Evolutionary conservation across 2,888 invertebrate genomes (phyloP).

Genomic region (Augochlorella aurata): DNA sequence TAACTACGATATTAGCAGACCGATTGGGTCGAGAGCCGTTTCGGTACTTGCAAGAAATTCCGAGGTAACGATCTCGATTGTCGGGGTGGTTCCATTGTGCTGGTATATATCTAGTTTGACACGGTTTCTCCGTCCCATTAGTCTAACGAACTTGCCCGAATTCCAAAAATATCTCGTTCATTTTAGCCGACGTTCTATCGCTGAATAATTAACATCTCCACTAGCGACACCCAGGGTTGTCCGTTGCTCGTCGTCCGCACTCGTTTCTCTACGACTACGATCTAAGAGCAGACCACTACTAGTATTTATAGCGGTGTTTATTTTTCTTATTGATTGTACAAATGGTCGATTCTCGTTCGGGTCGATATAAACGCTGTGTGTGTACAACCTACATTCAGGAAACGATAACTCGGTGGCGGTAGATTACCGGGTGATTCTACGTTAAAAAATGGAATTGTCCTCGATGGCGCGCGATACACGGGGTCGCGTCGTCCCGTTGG

Average conservation of each 20-base stretch:
- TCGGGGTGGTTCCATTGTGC: background rate
- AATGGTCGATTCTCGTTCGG: slow-evolving; percentile 35
- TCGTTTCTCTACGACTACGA: too few relatives aligned
- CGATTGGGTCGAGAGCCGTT: background rate
- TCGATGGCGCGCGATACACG: background rate
- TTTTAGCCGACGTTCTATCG: background rate
- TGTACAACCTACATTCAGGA: slow-evolving; percentile 56
- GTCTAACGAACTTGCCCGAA: background rate
- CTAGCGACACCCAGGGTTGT: too few relatives aligned
- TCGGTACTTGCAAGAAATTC: background rate
- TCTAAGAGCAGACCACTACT: background rate
- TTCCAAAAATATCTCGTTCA: background rate
- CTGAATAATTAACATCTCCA: background rate
- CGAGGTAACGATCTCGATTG: background rate
- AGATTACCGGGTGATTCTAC: background rate
- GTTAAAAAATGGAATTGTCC: background rate
- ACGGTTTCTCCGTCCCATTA: background rate
- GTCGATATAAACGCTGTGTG: slow-evolving; percentile 53
- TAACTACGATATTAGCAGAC: background rate
- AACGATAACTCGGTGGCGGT: slow-evolving; percentile 8
- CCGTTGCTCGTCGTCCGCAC: too few relatives aligned
- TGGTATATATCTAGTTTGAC: background rate
- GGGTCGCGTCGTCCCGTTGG: background rate
- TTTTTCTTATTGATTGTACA: slow-evolving; percentile 50
- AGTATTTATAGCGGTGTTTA: background rate